Percentiles rank a stretch among this genome's conserved stretches.
These are phyloP conservation scores for Alca torda DNA, from an alignment of 2,797 vertebrate genomes.

Conservation along the genomic window DNA sequence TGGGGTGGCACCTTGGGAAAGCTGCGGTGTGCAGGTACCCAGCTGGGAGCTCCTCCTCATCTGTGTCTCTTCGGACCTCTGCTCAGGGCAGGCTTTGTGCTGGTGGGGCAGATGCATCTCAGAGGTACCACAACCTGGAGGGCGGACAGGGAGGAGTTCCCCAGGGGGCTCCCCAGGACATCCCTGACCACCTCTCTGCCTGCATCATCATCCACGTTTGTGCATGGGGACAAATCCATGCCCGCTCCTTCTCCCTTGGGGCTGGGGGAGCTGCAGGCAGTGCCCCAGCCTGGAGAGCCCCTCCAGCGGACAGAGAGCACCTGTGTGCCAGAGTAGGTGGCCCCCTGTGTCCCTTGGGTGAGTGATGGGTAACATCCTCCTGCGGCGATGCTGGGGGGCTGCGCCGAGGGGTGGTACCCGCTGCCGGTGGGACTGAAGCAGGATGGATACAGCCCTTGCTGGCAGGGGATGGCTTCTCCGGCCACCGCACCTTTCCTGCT, in stretches of 20 bases:
- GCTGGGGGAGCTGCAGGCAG: not conserved
- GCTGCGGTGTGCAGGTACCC: not conserved
- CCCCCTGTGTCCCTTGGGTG: accelerated
- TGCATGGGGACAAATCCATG: not conserved
- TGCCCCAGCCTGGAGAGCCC: not conserved
- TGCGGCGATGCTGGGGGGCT: accelerated
- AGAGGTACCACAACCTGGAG: not conserved
- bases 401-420: accelerated
- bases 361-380: no score
- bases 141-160: not conserved
- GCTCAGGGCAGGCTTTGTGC: not conserved
- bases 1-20: not conserved
- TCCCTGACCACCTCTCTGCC: not conserved
- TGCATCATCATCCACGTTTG: not conserved
- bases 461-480: not conserved
- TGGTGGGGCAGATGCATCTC: not conserved
- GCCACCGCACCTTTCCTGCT: not conserved
- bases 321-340: accelerated
- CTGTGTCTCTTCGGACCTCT: not conserved
- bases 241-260: accelerated
- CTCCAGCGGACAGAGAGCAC: not conserved
- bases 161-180: not conserved
- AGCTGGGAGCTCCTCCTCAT: not conserved
- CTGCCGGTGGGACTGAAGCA: not conserved
- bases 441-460: not conserved